phyloP scores from a whole-genome alignment of 2,888 invertebrate species.

The Tribolium freemani region DNA sequence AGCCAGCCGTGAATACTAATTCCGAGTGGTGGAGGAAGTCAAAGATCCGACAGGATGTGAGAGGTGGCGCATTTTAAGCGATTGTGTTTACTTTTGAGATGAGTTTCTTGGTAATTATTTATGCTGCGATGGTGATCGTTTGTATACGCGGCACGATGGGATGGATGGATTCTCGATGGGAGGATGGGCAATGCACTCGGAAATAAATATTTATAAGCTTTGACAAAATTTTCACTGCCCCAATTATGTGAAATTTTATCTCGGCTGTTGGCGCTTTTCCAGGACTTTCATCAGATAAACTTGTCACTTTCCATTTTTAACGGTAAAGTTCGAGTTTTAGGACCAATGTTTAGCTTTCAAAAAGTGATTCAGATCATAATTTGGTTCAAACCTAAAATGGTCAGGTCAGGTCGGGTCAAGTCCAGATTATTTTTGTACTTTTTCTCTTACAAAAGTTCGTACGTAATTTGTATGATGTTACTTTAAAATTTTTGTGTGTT shows the following conservation, averaged over 20 bases:
- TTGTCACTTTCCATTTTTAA: background rate
- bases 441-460: too few relatives aligned
- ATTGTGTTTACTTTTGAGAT: conserved; percentile 31
- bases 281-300: background rate
- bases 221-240: background rate
- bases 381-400: too few relatives aligned
- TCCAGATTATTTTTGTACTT: too few relatives aligned
- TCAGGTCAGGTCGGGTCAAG: too few relatives aligned
- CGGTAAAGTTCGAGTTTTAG: background rate
- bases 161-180: background rate
- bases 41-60: conserved; percentile 55
- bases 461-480: background rate
- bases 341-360: too few relatives aligned
- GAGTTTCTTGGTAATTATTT: conserved; percentile 52
- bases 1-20: conserved; percentile 47
- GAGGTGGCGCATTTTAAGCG: conserved; percentile 56
- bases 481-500: background rate
- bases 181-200: background rate
- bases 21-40: conserved; percentile 43
- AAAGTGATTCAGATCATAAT: too few relatives aligned
- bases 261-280: background rate
- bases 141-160: conserved; percentile 13
- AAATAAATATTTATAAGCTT: background rate
- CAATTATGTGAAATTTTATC: background rate
- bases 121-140: conserved; percentile 18